Percentiles rank a stretch among this genome's conserved stretches.
Conservation (phyloP, 2,888 invertebrate species). For the Vandiemenella viatica region DNA sequence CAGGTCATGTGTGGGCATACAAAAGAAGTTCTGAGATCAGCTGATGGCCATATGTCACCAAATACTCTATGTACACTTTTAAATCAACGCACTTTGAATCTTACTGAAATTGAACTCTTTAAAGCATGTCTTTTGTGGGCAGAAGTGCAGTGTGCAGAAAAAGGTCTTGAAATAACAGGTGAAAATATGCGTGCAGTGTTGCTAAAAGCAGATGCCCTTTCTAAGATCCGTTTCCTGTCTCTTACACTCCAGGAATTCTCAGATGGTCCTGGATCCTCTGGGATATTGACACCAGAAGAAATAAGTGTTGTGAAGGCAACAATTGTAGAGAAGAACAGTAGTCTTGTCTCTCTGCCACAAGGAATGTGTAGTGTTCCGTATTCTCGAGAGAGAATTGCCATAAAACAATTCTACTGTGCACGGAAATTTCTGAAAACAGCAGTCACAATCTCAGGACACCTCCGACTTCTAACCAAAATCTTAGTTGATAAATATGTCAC, state of each 20-base stretch:
- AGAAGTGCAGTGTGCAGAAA: constrained; percentile 33
- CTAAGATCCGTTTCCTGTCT: constrained; percentile 31
- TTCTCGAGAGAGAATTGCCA: constrained; percentile 4
- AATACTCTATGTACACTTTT: constrained; percentile 36
- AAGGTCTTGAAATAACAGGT: constrained; percentile 27
- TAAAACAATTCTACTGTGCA: constrained; percentile 12
- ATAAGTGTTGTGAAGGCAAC: not conserved
- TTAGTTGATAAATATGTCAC: constrained; percentile 6
- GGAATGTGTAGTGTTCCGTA: constrained; percentile 6
- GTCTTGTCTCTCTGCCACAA: constrained; percentile 15
- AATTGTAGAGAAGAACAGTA: constrained; percentile 18
- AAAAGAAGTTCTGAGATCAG: constrained; percentile 35
- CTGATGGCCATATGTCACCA: constrained; percentile 33
- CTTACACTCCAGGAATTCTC: constrained; percentile 28
- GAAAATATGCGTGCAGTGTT: constrained; percentile 33
- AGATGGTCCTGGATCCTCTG: constrained; percentile 22
- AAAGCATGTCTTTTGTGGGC: constrained; percentile 40
- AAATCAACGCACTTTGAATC: constrained; percentile 35
- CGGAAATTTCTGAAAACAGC: constrained; percentile 13
- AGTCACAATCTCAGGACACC: constrained; percentile 9
- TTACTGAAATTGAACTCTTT: constrained; percentile 37
- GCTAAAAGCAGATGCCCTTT: constrained; percentile 30
- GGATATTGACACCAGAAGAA: constrained; percentile 10
- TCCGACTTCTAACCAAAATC: constrained; percentile 10
- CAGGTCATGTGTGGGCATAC: constrained; percentile 39